A percentile compares a stretch with the other conserved stretches of the same genome.
Conservation (phyloP, 2,113 vertebrate species). For the Choloepus hoffmanni region DNA sequence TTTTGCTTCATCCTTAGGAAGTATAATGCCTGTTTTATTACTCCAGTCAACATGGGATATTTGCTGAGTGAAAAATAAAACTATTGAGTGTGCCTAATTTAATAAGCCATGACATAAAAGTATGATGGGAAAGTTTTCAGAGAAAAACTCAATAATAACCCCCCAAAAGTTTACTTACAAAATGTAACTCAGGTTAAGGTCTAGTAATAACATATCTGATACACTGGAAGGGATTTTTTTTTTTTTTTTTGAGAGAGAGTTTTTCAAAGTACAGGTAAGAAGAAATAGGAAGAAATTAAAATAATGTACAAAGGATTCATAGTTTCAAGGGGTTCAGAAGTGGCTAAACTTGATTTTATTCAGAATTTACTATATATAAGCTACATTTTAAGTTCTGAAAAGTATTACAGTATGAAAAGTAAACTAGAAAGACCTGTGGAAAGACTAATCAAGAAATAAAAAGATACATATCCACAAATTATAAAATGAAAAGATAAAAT, state of each 20-base stretch:
- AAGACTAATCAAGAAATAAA: background rate
- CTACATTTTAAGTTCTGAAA: background rate
- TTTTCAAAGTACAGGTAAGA: background rate
- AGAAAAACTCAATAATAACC: background rate
- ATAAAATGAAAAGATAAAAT: background rate
- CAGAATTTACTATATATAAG: background rate
- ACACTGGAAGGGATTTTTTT: background rate
- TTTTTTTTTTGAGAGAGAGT: slow-evolving; percentile 5
- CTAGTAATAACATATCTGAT: background rate
- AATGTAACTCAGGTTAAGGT: background rate
- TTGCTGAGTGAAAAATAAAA: background rate
- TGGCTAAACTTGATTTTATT: background rate
- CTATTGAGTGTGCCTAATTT: background rate
- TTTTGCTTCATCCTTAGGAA: slow-evolving; percentile 42
- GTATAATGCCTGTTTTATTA: background rate
- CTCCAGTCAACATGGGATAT: background rate
- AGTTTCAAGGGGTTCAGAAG: background rate
- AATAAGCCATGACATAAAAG: background rate
- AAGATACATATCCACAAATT: background rate
- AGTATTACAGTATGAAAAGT: background rate
- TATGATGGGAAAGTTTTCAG: background rate
- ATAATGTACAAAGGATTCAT: background rate
- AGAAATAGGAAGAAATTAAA: background rate
- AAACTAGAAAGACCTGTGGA: background rate
- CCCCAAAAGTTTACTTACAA: background rate